Conservation (phyloP, 2,888 invertebrate genomes). For the Schizotus pectinicornis region DNA sequence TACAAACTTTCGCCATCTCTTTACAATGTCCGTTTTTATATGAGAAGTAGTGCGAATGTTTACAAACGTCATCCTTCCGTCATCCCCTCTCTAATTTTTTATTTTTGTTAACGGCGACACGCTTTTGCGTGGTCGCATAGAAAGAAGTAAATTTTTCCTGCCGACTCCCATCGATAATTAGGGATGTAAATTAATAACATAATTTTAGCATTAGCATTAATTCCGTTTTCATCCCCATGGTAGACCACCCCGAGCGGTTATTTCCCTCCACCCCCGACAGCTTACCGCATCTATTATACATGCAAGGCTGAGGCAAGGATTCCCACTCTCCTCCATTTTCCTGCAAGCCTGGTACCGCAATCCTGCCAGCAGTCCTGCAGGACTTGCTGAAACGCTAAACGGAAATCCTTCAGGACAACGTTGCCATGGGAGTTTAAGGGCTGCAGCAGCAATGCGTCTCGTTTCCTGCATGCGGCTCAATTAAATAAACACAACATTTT, state of each 20-base stretch:
- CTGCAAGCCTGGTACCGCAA: slow-evolving; percentile 45
- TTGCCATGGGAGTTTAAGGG: slow-evolving; percentile 23
- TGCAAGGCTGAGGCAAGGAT: slow-evolving; percentile 42
- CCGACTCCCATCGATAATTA: slow-evolving; percentile 36
- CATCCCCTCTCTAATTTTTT: too few relatives aligned
- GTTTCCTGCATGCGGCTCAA: too few relatives aligned
- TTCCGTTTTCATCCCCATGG: slow-evolving; percentile 31
- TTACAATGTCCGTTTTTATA: slow-evolving; percentile 11
- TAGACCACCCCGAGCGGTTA: slow-evolving; percentile 34
- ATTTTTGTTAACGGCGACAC: neutral
- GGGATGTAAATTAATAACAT: slow-evolving; percentile 48
- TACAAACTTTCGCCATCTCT: slow-evolving; percentile 48
- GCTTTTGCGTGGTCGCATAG: too few relatives aligned
- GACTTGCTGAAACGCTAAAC: slow-evolving; percentile 38
- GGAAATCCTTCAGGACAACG: slow-evolving; percentile 31
- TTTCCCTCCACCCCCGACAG: slow-evolving; percentile 29
- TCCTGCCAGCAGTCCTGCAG: slow-evolving; percentile 46
- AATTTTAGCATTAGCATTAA: slow-evolving; percentile 50
- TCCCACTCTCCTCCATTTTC: slow-evolving; percentile 37
- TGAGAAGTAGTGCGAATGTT: neutral
- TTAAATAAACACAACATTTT: too few relatives aligned
- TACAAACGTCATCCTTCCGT: neutral
- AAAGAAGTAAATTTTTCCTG: neutral
- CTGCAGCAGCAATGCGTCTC: slow-evolving; percentile 8
- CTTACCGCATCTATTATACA: slow-evolving; percentile 49